phyloP scores from a whole-genome alignment of 2,888 invertebrate species.

The Hanleya hanleyi region DNA sequence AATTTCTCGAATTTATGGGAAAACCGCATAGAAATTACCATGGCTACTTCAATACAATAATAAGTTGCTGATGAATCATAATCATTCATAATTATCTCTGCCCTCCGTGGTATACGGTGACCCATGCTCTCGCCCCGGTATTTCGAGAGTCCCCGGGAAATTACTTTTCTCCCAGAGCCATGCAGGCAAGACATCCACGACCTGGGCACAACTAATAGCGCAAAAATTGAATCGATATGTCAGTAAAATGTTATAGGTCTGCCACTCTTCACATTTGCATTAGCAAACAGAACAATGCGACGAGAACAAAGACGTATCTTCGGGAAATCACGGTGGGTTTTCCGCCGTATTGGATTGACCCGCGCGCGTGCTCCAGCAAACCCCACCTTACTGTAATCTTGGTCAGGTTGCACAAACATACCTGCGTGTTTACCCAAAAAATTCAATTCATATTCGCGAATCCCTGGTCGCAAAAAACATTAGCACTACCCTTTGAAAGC shows the following conservation, averaged over 20 bases:
- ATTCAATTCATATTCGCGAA: not conserved
- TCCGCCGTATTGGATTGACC: not conserved
- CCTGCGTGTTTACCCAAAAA: constrained; percentile 3
- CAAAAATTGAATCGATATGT: constrained; percentile 5
- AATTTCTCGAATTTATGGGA: not conserved
- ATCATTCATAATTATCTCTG: not conserved
- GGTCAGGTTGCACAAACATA: constrained; percentile 7
- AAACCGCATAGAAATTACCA: not conserved
- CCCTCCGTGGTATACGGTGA: not conserved
- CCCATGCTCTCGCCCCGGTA: not conserved
- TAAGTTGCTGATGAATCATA: constrained; percentile 6
- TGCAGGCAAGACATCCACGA: not conserved
- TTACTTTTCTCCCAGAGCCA: not conserved
- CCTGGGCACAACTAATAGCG: not conserved
- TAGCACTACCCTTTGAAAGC: not conserved
- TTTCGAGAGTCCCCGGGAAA: not conserved
- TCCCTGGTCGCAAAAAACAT: not conserved
- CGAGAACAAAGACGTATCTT: constrained; percentile 3
- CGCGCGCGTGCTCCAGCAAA: not conserved
- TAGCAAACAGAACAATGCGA: constrained; percentile 7
- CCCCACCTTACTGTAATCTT: not conserved
- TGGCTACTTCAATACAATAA: not conserved
- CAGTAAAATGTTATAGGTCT: not conserved
- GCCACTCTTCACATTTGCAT: constrained; percentile 1
- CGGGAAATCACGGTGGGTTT: constrained; percentile 1